These are phyloP conservation scores for Nephila pilipes DNA, from an alignment of 1,140 invertebrate species.

Conservation along the genomic window DNA sequence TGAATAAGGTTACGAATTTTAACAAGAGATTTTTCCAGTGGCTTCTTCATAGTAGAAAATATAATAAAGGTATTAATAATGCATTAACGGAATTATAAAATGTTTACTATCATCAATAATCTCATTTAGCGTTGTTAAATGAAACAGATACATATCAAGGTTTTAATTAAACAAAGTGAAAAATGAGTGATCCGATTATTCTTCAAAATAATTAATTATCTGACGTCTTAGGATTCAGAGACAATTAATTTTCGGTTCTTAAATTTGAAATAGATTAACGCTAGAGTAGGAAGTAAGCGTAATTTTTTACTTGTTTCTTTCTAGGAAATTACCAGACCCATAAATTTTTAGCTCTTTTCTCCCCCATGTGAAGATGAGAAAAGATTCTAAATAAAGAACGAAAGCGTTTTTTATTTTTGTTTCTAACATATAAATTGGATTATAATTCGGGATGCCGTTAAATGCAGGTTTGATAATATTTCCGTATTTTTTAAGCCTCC, in stretches of 20 bases:
- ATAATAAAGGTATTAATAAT: constrained; percentile 56
- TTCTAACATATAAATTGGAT: neutral
- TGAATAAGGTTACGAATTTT: neutral
- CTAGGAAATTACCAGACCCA: neutral
- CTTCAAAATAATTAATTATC: constrained; percentile 75
- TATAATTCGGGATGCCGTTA: neutral
- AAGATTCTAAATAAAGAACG: neutral
- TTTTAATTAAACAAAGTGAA: constrained; percentile 75
- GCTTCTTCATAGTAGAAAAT: neutral
- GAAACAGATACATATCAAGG: constrained; percentile 71
- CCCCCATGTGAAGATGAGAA: neutral
- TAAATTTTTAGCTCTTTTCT: neutral
- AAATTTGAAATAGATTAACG: constrained; percentile 68
- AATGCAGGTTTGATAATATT: neutral
- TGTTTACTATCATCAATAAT: constrained; percentile 66
- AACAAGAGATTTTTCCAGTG: constrained; percentile 1
- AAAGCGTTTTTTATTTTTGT: neutral
- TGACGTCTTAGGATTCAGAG: constrained; percentile 42
- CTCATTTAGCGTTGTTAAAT: constrained; percentile 66
- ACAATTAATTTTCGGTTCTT: constrained; percentile 74
- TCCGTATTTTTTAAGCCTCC: neutral
- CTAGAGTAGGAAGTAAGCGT: neutral
- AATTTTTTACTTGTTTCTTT: constrained; percentile 18
- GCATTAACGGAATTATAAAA: constrained; percentile 63
- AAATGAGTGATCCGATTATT: constrained; percentile 74